Conservation (phyloP, 2,797 vertebrate species). For the Siniperca undulata region DNA sequence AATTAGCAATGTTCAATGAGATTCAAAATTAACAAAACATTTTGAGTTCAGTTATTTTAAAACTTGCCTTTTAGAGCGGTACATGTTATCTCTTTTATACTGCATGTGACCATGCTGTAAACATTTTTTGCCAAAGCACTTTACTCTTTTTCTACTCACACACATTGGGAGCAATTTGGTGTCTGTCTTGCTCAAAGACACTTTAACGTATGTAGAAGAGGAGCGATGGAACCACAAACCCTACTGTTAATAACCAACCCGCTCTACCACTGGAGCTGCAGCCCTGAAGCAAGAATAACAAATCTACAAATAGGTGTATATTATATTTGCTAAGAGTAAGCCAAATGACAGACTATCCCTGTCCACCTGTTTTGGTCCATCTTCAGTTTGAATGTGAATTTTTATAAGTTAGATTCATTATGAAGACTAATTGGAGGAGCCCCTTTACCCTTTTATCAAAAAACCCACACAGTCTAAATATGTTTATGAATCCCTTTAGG, state of each 20-base stretch:
- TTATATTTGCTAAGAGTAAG: background rate
- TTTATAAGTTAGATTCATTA: background rate
- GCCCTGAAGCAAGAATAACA: background rate
- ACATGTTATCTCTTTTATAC: too few species aligned
- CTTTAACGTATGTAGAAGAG: background rate
- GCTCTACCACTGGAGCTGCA: background rate
- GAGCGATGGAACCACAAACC: background rate
- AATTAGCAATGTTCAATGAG: background rate
- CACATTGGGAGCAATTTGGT: background rate
- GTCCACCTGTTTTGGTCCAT: background rate
- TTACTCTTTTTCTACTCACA: background rate
- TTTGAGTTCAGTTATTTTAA: background rate
- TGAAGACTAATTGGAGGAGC: background rate
- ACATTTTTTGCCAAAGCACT: background rate
- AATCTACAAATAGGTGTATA: background rate
- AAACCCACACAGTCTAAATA: background rate
- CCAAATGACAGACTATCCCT: background rate
- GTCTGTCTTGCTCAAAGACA: background rate
- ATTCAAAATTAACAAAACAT: background rate
- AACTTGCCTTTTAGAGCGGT: background rate
- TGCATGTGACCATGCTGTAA: background rate
- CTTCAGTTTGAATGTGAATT: background rate
- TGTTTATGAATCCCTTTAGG: background rate
- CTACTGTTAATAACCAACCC: background rate
- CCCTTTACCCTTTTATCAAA: background rate